These are phyloP conservation scores for Hydra vulgaris DNA, from an alignment of 30 jellyfish, hydroid and myxozoan genomes.

Conservation along the genomic window DNA sequence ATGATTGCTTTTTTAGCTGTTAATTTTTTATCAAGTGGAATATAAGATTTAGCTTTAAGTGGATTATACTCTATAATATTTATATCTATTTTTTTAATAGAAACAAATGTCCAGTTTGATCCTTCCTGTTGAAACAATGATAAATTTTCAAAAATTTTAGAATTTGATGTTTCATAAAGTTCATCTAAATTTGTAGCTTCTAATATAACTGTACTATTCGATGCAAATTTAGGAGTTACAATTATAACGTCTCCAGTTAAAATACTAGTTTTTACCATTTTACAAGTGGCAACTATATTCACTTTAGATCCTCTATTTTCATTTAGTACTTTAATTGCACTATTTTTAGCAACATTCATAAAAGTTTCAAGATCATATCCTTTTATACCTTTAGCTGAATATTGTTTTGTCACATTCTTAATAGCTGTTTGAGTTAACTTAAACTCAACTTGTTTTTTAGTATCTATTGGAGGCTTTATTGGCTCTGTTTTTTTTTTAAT, in stretches of 20 bases:
- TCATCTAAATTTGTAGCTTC: not conserved
- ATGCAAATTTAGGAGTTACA: no score
- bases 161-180: not conserved
- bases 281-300: not conserved
- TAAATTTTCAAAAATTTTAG: not conserved
- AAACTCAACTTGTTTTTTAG: not conserved
- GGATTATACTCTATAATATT: not conserved
- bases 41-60: not conserved
- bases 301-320: not conserved
- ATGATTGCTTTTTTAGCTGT: slow-evolving; percentile 7
- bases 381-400: no score
- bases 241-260: not conserved
- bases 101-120: not conserved
- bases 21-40: not conserved
- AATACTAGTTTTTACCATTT: not conserved
- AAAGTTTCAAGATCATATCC: not conserved
- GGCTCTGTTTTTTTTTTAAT: not conserved
- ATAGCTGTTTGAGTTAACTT: not conserved
- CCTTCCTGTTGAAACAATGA: not conserved
- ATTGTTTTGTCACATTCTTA: not conserved
- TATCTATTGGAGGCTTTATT: not conserved
- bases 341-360: not conserved
- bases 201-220: not conserved
- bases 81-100: not conserved
- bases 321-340: not conserved